Evolutionary conservation across 2,888 invertebrate genomes (phyloP).

Genomic region (Neoascia interrupta): DNA sequence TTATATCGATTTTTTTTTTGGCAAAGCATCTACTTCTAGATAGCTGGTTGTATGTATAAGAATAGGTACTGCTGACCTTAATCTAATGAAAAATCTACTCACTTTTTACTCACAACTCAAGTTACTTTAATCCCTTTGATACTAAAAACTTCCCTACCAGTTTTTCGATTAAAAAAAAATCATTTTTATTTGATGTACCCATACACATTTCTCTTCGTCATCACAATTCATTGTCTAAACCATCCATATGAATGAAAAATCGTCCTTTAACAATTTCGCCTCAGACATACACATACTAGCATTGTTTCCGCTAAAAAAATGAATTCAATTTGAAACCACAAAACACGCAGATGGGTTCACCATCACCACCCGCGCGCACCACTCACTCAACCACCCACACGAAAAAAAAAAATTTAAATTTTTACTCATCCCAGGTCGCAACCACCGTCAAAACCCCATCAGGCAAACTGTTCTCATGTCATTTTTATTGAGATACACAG

Average conservation of each 20-base stretch:
- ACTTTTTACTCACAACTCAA: too few species aligned
- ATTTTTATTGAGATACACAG: conserved; percentile 68
- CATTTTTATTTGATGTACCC: too few species aligned
- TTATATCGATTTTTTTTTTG: too few species aligned
- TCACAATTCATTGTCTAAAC: conserved; percentile 66
- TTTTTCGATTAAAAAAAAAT: too few species aligned
- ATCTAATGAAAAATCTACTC: too few species aligned
- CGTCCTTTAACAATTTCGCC: conserved; percentile 59
- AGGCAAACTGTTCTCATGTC: conserved; percentile 61
- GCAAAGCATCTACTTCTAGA: too few species aligned
- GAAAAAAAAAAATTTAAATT: conserved; percentile 44
- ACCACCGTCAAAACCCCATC: conserved; percentile 51
- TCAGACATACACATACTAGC: conserved; percentile 3
- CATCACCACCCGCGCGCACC: not conserved
- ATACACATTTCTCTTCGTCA: conserved; percentile 66
- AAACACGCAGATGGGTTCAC: conserved; percentile 66
- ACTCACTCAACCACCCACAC: not conserved
- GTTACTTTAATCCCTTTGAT: too few species aligned
- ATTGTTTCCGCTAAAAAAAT: conserved; percentile 22
- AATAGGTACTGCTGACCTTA: too few species aligned
- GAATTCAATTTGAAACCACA: conserved; percentile 68
- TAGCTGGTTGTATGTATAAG: too few species aligned
- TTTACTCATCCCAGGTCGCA: conserved; percentile 1
- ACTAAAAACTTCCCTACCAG: too few species aligned
- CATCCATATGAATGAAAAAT: conserved; percentile 68